Conservation (phyloP, 2,888 invertebrate species). For the Aporophyla lueneburgensis region DNA sequence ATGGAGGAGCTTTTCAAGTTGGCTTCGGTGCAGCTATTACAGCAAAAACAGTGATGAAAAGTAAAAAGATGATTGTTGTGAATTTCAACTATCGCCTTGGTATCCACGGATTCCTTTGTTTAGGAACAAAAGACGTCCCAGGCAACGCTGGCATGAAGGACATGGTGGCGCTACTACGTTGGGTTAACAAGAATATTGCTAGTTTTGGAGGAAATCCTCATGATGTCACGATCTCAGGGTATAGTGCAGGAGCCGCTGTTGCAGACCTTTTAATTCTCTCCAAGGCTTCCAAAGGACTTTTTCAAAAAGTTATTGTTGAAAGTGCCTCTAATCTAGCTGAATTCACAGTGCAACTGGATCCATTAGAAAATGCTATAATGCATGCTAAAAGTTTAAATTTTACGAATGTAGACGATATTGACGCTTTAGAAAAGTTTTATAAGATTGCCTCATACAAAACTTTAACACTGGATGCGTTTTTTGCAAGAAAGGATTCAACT, state of each 20-base stretch:
- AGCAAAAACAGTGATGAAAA: slow-evolving; percentile 35
- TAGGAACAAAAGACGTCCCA: slow-evolving; percentile 66
- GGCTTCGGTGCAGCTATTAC: slow-evolving; percentile 48
- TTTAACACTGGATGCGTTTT: slow-evolving; percentile 64
- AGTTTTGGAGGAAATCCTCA: slow-evolving; percentile 75
- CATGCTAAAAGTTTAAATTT: slow-evolving; percentile 70
- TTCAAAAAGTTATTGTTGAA: slow-evolving; percentile 73
- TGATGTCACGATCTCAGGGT: slow-evolving; percentile 70
- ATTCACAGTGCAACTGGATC: slow-evolving; percentile 71
- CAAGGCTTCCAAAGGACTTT: slow-evolving; percentile 69
- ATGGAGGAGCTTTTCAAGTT: slow-evolving; percentile 73
- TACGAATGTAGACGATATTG: slow-evolving; percentile 69
- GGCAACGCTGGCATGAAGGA: slow-evolving; percentile 78
- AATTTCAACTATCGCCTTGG: slow-evolving; percentile 73
- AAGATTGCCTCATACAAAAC: slow-evolving; percentile 55
- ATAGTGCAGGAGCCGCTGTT: slow-evolving; percentile 71
- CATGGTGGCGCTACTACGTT: slow-evolving; percentile 71
- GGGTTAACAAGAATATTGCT: slow-evolving; percentile 75
- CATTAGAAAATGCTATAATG: slow-evolving; percentile 71
- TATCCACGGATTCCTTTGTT: slow-evolving; percentile 70
- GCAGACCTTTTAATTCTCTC: slow-evolving; percentile 72
- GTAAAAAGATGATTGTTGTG: slow-evolving; percentile 70
- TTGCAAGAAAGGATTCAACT: slow-evolving; percentile 59
- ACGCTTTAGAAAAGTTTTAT: slow-evolving; percentile 76
- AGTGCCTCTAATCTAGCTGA: slow-evolving; percentile 70